Evolutionary conservation across 1,140 invertebrate species (phyloP).

Genomic region (Lepeophtheirus salmonis): DNA sequence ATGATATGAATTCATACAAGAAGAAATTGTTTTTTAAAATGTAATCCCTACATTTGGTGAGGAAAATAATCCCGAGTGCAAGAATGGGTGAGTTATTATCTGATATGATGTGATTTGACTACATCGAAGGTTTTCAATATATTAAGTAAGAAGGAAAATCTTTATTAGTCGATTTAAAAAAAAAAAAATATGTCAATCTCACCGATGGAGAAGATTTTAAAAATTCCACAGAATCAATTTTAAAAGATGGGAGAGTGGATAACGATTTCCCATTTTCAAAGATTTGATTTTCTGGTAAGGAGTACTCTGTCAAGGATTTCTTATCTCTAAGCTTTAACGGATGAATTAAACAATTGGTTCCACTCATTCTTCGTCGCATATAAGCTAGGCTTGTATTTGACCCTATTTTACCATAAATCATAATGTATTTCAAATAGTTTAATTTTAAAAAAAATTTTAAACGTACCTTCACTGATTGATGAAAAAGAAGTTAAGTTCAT

Average conservation of each 20-base stretch:
- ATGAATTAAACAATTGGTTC: neutral
- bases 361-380: neutral
- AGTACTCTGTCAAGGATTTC: too few species aligned
- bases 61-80: neutral
- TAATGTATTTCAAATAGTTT: too few species aligned
- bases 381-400: neutral
- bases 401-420: neutral
- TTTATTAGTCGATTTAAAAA: neutral
- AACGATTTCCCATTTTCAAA: neutral
- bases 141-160: too few species aligned
- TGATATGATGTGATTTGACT: neutral
- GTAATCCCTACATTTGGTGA: neutral
- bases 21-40: neutral
- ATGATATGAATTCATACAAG: neutral
- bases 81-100: neutral
- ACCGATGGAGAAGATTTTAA: neutral
- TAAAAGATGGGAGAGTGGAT: neutral
- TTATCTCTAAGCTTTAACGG: neutral
- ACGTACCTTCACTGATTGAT: neutral
- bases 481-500: neutral
- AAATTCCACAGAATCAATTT: neutral
- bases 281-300: too few species aligned
- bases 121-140: too few species aligned
- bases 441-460: too few species aligned
- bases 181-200: neutral